Conservation (phyloP, 2,888 invertebrate species). For the Panorpa germanica region DNA sequence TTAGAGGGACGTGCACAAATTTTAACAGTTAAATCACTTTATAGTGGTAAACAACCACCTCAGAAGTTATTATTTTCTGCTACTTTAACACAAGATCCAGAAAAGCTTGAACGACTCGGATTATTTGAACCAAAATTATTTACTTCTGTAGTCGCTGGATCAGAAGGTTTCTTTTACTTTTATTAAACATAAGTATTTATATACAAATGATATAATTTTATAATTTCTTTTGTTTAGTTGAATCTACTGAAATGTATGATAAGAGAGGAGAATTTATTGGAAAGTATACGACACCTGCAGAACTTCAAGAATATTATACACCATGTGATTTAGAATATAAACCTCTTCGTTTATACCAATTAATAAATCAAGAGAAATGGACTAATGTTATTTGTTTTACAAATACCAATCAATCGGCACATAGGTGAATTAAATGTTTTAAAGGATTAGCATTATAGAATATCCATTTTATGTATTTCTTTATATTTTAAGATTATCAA, state of each 20-base stretch:
- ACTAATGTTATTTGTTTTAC: conserved; percentile 80
- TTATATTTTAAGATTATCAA: too few relatives aligned
- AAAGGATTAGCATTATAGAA: too few relatives aligned
- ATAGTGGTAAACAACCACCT: conserved; percentile 31
- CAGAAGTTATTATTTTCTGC: conserved; percentile 96
- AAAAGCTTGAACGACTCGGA: conserved; percentile 74
- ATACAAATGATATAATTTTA: conserved; percentile 11
- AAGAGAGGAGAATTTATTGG: conserved; percentile 37
- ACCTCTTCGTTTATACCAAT: conserved; percentile 59
- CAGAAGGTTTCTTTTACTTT: conserved; percentile 2
- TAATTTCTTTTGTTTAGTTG: too few relatives aligned
- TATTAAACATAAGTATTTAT: conserved; percentile 14
- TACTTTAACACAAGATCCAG: conserved; percentile 90
- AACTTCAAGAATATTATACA: conserved; percentile 50
- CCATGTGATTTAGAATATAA: conserved; percentile 47
- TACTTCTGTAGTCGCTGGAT: conserved; percentile 38
- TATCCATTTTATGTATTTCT: too few relatives aligned
- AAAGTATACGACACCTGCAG: conserved; percentile 66
- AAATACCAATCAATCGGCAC: conserved; percentile 61
- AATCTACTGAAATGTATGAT: too few relatives aligned
- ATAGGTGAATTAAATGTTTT: too few relatives aligned
- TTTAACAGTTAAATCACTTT: conserved; percentile 29
- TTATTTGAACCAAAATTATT: conserved; percentile 87
- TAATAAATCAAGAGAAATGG: conserved; percentile 42
- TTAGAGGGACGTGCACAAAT: conserved; percentile 29